Percentiles rank a stretch among this genome's conserved stretches.
phyloP scores from a whole-genome alignment of 2,888 invertebrate genomes.

The Erannis defoliaria region DNA sequence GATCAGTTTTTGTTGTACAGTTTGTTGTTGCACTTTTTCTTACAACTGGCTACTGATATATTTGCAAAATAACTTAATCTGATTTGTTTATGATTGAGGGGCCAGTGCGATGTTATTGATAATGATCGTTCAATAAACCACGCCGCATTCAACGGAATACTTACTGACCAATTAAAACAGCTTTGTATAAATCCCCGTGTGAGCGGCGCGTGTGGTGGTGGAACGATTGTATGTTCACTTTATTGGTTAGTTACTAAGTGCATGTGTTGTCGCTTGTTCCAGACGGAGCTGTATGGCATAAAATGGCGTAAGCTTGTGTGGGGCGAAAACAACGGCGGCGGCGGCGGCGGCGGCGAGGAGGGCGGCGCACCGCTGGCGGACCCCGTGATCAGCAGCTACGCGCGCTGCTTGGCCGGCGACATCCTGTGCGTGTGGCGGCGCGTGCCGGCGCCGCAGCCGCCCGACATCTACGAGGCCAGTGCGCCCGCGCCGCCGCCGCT shows the following conservation, averaged over 20 bases:
- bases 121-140: too few species aligned
- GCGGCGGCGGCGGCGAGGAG: slow-evolving; percentile 77
- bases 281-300: slow-evolving; percentile 99
- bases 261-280: slow-evolving; percentile 67
- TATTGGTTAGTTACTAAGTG: background rate
- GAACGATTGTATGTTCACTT: background rate
- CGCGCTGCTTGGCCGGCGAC: slow-evolving; percentile 96
- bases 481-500: slow-evolving; percentile 89
- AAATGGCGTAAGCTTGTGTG: slow-evolving; percentile 99
- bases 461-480: slow-evolving; percentile 83
- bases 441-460: slow-evolving; percentile 87
- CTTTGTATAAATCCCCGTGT: too few species aligned
- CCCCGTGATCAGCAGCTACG: slow-evolving; percentile 96
- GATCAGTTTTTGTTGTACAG: background rate
- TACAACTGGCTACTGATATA: too few species aligned
- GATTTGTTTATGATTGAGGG: too few species aligned
- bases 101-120: too few species aligned
- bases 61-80: too few species aligned
- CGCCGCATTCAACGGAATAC: too few species aligned
- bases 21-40: background rate
- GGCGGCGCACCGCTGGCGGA: slow-evolving; percentile 92
- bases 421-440: slow-evolving; percentile 99
- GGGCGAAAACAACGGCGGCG: slow-evolving; percentile 87
- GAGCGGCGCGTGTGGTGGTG: too few species aligned
- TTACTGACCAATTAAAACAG: too few species aligned